Base-by-base conservation (phyloP, 2,888 invertebrate species). In the Athalia circularis region DNA sequence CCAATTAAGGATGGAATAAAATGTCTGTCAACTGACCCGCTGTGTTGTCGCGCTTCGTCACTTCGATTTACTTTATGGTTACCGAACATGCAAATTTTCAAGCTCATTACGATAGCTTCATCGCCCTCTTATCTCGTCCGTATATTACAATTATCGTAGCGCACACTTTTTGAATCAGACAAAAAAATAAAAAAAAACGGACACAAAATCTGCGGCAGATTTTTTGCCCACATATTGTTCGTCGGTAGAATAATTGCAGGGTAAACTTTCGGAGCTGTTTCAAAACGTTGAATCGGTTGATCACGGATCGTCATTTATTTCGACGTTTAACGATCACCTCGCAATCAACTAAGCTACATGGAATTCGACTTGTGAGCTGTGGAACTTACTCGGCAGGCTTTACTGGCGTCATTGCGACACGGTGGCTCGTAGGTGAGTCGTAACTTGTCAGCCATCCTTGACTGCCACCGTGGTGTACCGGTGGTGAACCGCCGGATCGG, bases 401-500 rank as follows among this genome's bases (percentile, higher is more conserved):
- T 74, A 29, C 62, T 61, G 13, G 15, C 62, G 62, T 75, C 62
- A 29, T 75, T 75, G 75, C 75, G 75, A 75, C 62, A 75, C 75
- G 75, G 75, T 75, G 75, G 75, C 75, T 62, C 75, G 75, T 62
- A 75, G 50, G 52, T 83, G 79, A 81, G 79, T 79, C 81, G 79
- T 65, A 74, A 83, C 85, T 75, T 75, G 85, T 84, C 85, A 84
- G 86, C 84, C 88, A 89, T 89, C 88, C 88, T 88, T 89, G 88
- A 88, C 85, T 84, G 85, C 84, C 75, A 62, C 75, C 50, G 75
- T 29, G 62, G 47, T 75, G 64, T 75, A 61, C 75, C 75, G 83
- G 83, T 67, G 76, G 65, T 59, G 59, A 76, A 65, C 76, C 57
- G 76, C 64, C 74, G 67, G 65, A 65, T 65, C 78, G 48, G 11